Conservation (phyloP, 2,113 vertebrate genomes). For the Chamaetylas fuelleborni region DNA sequence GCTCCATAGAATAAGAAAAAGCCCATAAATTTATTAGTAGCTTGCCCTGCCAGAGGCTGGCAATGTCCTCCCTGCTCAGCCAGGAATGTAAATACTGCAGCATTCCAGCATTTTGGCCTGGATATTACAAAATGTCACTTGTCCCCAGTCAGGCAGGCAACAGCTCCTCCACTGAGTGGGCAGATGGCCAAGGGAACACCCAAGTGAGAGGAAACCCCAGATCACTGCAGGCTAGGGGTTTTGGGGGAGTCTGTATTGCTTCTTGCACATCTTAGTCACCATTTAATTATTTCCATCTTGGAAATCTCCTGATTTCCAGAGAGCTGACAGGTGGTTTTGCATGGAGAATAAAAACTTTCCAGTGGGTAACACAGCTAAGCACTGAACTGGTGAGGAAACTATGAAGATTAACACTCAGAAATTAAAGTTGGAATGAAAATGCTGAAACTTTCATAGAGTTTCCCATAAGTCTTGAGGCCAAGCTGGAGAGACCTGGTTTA, state of each 20-base stretch:
- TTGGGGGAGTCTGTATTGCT: accelerated
- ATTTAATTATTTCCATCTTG: background rate
- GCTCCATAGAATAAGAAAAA: background rate
- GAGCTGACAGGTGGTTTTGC: background rate
- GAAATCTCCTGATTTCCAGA: background rate
- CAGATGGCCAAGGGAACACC: background rate
- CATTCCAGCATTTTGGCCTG: background rate
- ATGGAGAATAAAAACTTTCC: background rate
- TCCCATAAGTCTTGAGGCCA: background rate
- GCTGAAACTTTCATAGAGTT: background rate
- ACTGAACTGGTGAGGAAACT: accelerated
- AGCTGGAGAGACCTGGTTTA: background rate
- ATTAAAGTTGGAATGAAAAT: background rate
- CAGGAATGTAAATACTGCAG: background rate
- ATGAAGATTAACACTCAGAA: background rate
- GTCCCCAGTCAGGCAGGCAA: background rate
- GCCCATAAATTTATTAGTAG: background rate
- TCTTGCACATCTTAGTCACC: background rate
- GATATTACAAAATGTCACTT: background rate
- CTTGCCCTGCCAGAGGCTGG: background rate
- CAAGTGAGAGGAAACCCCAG: background rate
- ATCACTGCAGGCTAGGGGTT: background rate
- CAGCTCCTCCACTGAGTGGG: background rate
- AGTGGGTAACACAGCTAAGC: background rate
- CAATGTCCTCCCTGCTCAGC: background rate